Conservation (phyloP, 1,140 invertebrate species). For the Sycophaga agraensis region DNA sequence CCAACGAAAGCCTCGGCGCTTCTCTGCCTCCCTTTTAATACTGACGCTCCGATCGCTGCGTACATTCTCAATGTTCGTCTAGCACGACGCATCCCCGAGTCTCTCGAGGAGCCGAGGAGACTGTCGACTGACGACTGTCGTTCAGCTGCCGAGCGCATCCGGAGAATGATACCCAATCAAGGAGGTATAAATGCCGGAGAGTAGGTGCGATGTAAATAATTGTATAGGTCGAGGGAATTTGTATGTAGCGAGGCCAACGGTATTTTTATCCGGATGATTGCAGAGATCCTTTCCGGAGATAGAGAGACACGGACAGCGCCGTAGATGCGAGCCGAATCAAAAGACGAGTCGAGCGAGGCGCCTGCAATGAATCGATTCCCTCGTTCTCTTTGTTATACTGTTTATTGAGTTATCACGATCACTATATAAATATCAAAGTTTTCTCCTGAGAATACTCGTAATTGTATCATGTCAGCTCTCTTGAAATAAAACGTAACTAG, state of each 20-base stretch:
- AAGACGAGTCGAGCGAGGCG: not conserved
- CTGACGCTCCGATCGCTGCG: no score
- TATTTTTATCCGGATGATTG: conserved; percentile 10
- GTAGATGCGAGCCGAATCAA: not conserved
- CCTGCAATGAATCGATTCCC: not conserved
- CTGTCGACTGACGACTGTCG: no score
- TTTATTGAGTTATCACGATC: not conserved
- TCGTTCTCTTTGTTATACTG: not conserved
- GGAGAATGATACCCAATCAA: not conserved
- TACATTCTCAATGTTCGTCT: no score
- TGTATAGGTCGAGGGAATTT: conserved; percentile 50
- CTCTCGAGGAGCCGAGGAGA: no score
- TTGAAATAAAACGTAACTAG: not conserved
- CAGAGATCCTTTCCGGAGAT: not conserved
- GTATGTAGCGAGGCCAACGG: conserved; percentile 28
- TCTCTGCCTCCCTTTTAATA: no score
- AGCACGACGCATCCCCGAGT: no score
- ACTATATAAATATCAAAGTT: not conserved
- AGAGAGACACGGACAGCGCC: not conserved
- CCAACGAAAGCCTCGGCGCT: no score
- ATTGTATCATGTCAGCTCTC: not conserved
- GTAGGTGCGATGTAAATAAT: conserved; percentile 53
- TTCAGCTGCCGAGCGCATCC: no score
- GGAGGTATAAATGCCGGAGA: no score
- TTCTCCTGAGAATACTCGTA: conserved; percentile 5